Percentiles rank a stretch among this genome's conserved stretches.
phyloP scores from a whole-genome alignment of 1,140 invertebrate genomes.

The Cyclargus thomasi region DNA sequence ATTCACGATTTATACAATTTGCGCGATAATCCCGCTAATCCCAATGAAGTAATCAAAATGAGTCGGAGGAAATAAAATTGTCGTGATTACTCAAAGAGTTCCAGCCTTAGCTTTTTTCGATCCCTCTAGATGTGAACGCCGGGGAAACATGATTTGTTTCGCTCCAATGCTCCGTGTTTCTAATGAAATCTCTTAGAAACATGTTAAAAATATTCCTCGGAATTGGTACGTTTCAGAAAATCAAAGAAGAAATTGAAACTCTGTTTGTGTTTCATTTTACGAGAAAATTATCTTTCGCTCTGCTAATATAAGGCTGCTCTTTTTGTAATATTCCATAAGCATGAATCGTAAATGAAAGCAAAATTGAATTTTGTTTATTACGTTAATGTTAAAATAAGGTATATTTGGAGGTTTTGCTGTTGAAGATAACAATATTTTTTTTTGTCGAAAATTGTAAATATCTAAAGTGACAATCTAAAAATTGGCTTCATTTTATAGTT shows the following conservation, averaged over 20 bases:
- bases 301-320: neutral
- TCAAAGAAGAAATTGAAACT: conserved; percentile 9
- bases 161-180: conserved; percentile 18
- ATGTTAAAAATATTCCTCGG: conserved; percentile 7
- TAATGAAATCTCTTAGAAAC: conserved; percentile 14
- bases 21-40: conserved; percentile 40
- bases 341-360: neutral
- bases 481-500: too few relatives aligned
- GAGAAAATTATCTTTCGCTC: conserved; percentile 10
- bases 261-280: conserved; percentile 5
- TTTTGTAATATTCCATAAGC: neutral
- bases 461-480: too few relatives aligned
- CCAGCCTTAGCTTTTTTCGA: conserved; percentile 50
- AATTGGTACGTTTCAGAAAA: neutral
- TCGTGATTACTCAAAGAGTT: conserved; percentile 63
- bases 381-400: neutral
- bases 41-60: conserved; percentile 57
- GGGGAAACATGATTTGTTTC: conserved; percentile 47
- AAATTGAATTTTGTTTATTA: conserved; percentile 6
- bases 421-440: neutral
- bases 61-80: conserved; percentile 30
- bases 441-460: too few relatives aligned
- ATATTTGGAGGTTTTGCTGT: too few relatives aligned
- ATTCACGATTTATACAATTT: neutral
- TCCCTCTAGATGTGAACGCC: conserved; percentile 52